A percentile compares a stretch with the other conserved stretches of the same genome.
Evolutionary conservation across 1,140 invertebrate genomes (phyloP).

Genomic region (Agrilus planipennis): DNA sequence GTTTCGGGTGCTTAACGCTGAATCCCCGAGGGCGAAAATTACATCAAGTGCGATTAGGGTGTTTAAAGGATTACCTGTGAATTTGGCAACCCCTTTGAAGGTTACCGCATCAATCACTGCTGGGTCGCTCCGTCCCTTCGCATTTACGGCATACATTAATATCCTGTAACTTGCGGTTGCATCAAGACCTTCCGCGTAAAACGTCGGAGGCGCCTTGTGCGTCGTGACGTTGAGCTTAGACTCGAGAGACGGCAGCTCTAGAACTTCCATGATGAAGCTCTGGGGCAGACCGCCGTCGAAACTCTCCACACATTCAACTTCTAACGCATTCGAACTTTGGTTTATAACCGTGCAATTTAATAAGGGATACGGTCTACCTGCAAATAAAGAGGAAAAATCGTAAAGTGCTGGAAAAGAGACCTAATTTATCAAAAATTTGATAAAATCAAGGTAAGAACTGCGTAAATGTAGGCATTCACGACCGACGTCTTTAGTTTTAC

Average conservation of each 20-base stretch:
- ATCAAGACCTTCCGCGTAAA: slow-evolving; percentile 64
- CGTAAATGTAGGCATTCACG: too few species aligned
- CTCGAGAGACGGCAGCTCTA: slow-evolving; percentile 44
- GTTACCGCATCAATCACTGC: slow-evolving; percentile 69
- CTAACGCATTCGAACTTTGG: slow-evolving; percentile 67
- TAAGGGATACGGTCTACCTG: slow-evolving; percentile 73
- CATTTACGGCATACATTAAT: slow-evolving; percentile 69
- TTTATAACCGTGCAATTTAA: slow-evolving; percentile 83
- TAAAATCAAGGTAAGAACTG: too few species aligned
- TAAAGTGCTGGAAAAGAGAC: too few species aligned
- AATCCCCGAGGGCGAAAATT: too few species aligned
- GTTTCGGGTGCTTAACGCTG: too few species aligned
- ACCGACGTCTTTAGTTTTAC: too few species aligned
- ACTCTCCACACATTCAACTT: slow-evolving; percentile 67
- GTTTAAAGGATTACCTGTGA: slow-evolving; percentile 41
- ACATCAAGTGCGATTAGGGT: too few species aligned
- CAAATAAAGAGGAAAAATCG: slow-evolving; percentile 16
- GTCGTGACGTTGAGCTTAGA: slow-evolving; percentile 25
- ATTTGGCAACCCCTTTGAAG: slow-evolving; percentile 65
- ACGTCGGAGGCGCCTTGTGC: slow-evolving; percentile 48
- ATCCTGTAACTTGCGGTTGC: slow-evolving; percentile 64
- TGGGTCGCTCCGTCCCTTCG: slow-evolving; percentile 72
- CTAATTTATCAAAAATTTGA: too few species aligned
- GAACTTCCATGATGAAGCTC: slow-evolving; percentile 64
- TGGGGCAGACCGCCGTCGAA: slow-evolving; percentile 77